These are phyloP conservation scores for Muscicapa striata DNA, from an alignment of 2,797 vertebrate species.

Conservation along the genomic window DNA sequence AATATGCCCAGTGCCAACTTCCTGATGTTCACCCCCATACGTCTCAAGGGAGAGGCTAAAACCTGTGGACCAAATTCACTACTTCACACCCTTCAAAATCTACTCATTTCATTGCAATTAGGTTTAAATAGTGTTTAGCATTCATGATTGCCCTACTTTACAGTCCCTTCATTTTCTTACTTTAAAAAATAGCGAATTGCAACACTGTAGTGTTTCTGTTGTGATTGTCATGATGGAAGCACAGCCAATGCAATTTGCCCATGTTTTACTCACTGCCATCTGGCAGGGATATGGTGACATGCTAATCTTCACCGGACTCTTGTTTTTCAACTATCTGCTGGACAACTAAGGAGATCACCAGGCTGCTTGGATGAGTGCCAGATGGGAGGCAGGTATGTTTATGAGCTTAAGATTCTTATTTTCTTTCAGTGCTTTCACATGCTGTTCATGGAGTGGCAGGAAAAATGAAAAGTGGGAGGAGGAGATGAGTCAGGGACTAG, in stretches of 20 bases:
- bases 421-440: conserved; percentile 74
- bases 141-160: conserved; percentile 47
- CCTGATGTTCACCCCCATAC: background rate
- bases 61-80: background rate
- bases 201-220: conserved; percentile 73
- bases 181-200: conserved; percentile 53
- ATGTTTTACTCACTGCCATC: conserved; percentile 79
- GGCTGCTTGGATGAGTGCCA: conserved; percentile 55
- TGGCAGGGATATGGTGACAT: conserved; percentile 79
- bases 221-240: conserved; percentile 74
- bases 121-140: conserved; percentile 9
- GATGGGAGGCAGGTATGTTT: conserved; percentile 82
- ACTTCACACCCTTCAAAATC: background rate
- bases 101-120: background rate
- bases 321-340: conserved; percentile 80
- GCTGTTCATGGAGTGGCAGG: conserved; percentile 70
- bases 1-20: background rate
- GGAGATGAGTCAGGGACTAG: conserved; percentile 42
- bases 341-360: conserved; percentile 80
- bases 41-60: background rate
- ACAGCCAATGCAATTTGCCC: conserved; percentile 77
- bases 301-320: conserved; percentile 80
- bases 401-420: conserved; percentile 79
- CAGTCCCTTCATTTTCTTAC: conserved; percentile 15
- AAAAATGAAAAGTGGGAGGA: conserved; percentile 61